phyloP scores from a whole-genome alignment of 2,888 invertebrate genomes.

The Nezara viridula region DNA sequence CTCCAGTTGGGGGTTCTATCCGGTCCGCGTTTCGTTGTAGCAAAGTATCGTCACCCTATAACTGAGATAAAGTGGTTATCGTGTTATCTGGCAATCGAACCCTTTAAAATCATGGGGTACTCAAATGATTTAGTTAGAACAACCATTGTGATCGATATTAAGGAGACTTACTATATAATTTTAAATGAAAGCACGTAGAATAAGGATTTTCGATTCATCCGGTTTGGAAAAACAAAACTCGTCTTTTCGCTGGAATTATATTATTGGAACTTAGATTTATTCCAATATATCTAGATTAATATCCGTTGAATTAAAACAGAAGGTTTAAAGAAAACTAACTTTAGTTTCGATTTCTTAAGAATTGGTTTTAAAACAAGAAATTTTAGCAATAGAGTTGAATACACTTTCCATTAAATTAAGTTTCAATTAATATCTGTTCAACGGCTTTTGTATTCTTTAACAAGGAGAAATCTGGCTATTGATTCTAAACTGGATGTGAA shows the following conservation, averaged over 20 bases:
- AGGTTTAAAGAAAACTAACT: background rate
- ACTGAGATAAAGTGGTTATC: background rate
- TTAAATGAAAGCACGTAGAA: no score
- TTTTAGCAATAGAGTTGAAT: background rate
- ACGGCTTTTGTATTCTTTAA: no score
- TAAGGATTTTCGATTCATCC: no score
- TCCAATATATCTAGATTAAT: background rate
- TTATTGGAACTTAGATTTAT: no score
- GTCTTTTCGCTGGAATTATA: no score
- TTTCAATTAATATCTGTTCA: background rate
- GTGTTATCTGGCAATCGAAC: background rate
- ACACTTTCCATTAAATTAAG: background rate
- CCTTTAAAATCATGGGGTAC: background rate
- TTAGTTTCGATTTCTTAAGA: background rate
- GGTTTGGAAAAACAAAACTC: no score
- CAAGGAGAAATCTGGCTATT: no score
- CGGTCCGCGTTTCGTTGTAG: background rate
- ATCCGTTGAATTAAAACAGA: background rate
- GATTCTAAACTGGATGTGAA: no score
- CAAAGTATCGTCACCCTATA: background rate
- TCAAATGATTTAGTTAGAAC: no score
- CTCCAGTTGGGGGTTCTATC: background rate
- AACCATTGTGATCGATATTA: no score
- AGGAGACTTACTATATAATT: no score
- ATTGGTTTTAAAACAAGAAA: background rate